Base-by-base conservation (phyloP, 2,888 invertebrate genomes). In the Chrysomela aeneicollis region DNA sequence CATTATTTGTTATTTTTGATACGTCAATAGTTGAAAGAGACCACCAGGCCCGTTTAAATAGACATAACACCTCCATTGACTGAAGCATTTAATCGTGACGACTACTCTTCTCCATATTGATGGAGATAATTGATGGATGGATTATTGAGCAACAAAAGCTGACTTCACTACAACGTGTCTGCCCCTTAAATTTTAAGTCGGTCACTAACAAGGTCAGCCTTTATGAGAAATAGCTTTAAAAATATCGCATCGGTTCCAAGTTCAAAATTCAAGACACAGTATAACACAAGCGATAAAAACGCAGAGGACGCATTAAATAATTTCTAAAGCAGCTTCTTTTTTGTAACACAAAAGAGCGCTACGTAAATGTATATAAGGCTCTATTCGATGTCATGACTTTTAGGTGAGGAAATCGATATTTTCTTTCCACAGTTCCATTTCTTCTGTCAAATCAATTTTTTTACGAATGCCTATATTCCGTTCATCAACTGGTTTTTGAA, bases 1-100 rank as follows among this genome's bases (percentile, higher is more conserved):
- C 32, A 42, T 42, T 42, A 42, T 42, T 42, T 42, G 42, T 42
- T 42, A 42, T 42, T 42, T 42, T 42, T 42, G 42, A 42, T 42
- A 42, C 12, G 42, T 42, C 42, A 42, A 42, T 15, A 42, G 42
- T 15, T n/a, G 42, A 42, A 42, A 15, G 42, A 42, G 42, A 42
- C 42, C 42, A 42, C 42, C 42, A 42, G 15, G 42, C 42, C 15
- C 12, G 42, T 42, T 42, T 42, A 42, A 42, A 42, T 42, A 42
- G 42, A 42, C 42, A 42, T 15, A 42, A n/a, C 42, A 42, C n/a
- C 42, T 42, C 42, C 42, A 42, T 42, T 42, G 42, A 42, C 42
- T 42, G 42, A 42, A 12, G 12, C 12, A 15, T 42, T 1, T 2
- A 12, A 42, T 42, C 42, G 42, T 15, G 15, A 42, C 2, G 15